Base-by-base conservation (phyloP, 2,797 vertebrate genomes). In the Tolypeutes matacus region DNA sequence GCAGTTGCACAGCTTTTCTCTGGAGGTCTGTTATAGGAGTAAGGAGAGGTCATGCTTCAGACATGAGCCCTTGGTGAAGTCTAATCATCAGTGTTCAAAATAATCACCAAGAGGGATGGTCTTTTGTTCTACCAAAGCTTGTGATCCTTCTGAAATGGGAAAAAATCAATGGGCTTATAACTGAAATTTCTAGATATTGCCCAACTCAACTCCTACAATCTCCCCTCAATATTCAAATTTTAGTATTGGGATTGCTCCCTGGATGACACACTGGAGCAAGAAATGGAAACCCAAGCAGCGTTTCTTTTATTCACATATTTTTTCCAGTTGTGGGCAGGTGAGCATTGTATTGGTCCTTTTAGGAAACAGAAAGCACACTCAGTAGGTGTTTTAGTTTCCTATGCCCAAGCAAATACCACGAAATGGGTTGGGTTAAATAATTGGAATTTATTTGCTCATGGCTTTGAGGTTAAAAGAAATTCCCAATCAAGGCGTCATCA, bases 91-190 rank as follows among this genome's bases (percentile, higher is more conserved):
- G 60, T 3, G 42, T 92, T 95, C 25, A 77, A 62, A 94, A 58
- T 62, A 14, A 5, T 83, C 11, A 75, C 58, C 14, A 12, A 64
- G 56, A 89, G 46, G 58, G 70, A 64, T 53, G 8, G 51, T 62
- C 69, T 82, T 3, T 60, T 85, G n/a, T 90, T 91, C 56, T 46
- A 72, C 23, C 1, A 36, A 73, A 90, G 62, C 90, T 81, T 86
- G 51, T 91, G 75, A 97, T 95, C 77, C 73, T 89, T 87, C 64
- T 92, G 91, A 87, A 89, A 78, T 29, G 62, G 21, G 65, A 29
- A 77, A 86, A 86, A 89, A 77, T 93, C 93, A 92, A 15, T 83
- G 60, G 70, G 21, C 20, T 94, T 85, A n/a, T 78, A 80, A 62
- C 58, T 42, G 78, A 95, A 83, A 91, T 60, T 86, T 90, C 75